A percentile compares a stretch with the other conserved stretches of the same genome.
These are phyloP conservation scores for Tribolium freemani DNA, from an alignment of 2,888 invertebrate species.

Conservation along the genomic window DNA sequence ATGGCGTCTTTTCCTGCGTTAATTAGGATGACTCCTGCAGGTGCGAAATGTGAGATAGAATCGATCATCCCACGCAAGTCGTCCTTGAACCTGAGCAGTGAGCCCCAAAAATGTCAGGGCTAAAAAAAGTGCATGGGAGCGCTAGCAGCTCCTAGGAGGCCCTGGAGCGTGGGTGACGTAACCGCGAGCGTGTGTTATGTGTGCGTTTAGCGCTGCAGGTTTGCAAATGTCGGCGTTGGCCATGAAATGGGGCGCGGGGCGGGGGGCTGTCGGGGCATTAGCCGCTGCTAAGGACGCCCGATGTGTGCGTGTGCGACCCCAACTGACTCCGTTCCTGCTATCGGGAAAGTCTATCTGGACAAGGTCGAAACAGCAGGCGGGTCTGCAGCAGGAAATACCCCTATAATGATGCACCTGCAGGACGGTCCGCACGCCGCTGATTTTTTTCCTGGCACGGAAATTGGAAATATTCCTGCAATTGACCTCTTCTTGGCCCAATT, in stretches of 20 bases:
- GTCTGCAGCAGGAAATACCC: conserved; percentile 35
- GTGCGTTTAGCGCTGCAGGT: conserved; percentile 41
- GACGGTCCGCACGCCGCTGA: not conserved
- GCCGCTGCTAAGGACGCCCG: conserved; percentile 74
- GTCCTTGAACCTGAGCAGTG: conserved; percentile 41
- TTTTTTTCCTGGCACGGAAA: not conserved
- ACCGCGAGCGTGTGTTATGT: conserved; percentile 4
- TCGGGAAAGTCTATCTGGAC: conserved; percentile 46
- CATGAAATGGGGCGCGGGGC: conserved; percentile 57
- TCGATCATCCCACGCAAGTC: conserved; percentile 29
- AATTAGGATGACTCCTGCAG: conserved; percentile 9
- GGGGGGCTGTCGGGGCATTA: conserved; percentile 74
- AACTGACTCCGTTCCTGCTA: conserved; percentile 34
- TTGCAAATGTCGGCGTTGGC: conserved; percentile 47
- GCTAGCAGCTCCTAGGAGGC: conserved; percentile 7
- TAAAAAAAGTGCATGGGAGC: conserved; percentile 38
- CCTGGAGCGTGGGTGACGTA: conserved; percentile 34
- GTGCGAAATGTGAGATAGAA: not conserved
- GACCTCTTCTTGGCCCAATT: too few species aligned
- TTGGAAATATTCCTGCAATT: too few species aligned
- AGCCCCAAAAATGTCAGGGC: conserved; percentile 41
- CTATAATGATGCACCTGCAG: conserved; percentile 6
- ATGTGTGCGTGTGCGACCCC: conserved; percentile 67
- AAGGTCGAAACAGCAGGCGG: conserved; percentile 44
- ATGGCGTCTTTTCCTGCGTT: conserved; percentile 1